These are phyloP conservation scores for Orthosia gothica DNA, from an alignment of 2,888 invertebrate genomes.

Conservation along the genomic window DNA sequence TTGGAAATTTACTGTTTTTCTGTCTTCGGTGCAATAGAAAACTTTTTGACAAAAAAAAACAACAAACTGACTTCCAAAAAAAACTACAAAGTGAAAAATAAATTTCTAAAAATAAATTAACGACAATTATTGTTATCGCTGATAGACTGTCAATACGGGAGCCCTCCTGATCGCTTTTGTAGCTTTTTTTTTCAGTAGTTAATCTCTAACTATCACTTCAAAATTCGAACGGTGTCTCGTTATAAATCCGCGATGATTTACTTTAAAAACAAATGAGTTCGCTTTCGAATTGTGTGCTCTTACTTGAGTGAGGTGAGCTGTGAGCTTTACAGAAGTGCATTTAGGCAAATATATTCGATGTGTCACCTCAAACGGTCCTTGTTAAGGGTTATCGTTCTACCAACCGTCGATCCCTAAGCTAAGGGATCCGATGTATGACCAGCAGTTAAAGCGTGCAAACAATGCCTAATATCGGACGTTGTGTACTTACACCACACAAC, in stretches of 20 bases:
- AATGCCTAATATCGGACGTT: conserved; percentile 9
- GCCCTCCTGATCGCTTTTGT: too few species aligned
- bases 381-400: conserved; percentile 19
- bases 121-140: too few species aligned
- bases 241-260: neutral
- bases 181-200: too few species aligned
- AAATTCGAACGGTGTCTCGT: neutral
- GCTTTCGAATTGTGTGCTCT: neutral
- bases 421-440: conserved; percentile 43
- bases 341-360: conserved; percentile 2
- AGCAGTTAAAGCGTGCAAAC: conserved; percentile 48
- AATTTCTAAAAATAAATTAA: too few species aligned
- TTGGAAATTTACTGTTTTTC: too few species aligned
- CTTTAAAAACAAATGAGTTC: conserved; percentile 7
- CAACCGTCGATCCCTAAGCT: conserved; percentile 36
- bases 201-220: neutral
- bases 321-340: neutral
- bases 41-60: too few species aligned
- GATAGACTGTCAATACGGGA: too few species aligned
- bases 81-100: too few species aligned
- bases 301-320: neutral
- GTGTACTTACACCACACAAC: neutral
- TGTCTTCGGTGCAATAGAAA: too few species aligned
- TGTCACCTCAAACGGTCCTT: conserved; percentile 4
- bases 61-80: too few species aligned